These are phyloP conservation scores for Vimba vimba DNA, from an alignment of 2,113 vertebrate species.

Conservation along the genomic window DNA sequence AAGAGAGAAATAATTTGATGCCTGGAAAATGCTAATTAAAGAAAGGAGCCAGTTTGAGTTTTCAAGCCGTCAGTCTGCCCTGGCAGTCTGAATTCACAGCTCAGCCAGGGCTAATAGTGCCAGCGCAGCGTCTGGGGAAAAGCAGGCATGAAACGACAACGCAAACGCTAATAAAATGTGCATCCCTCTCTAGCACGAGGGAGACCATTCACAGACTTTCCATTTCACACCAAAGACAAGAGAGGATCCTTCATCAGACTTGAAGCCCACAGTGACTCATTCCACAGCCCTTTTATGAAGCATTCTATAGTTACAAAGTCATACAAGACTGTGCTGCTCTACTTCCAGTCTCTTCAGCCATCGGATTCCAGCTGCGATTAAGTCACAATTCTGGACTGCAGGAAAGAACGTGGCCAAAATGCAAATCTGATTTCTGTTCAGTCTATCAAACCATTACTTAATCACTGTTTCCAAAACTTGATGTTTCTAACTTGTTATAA, in stretches of 20 bases:
- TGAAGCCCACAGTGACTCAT: constrained; percentile 2
- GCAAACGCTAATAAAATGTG: constrained; percentile 70
- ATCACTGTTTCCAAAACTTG: neutral
- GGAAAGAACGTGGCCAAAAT: neutral
- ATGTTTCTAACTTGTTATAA: too few species aligned
- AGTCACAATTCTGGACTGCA: neutral
- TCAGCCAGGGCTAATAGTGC: constrained; percentile 70
- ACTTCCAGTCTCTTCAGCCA: neutral
- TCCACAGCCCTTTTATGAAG: neutral
- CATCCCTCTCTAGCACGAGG: constrained; percentile 61
- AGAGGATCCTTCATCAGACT: neutral
- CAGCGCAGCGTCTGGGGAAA: constrained; percentile 67
- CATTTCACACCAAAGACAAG: constrained; percentile 29
- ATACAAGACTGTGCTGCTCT: neutral
- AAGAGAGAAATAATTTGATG: constrained; percentile 73
- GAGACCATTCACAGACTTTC: constrained; percentile 26
- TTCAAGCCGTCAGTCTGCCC: constrained; percentile 69
- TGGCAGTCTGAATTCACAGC: constrained; percentile 68
- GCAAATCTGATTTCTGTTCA: neutral
- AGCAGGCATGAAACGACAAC: constrained; percentile 66
- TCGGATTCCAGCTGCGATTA: neutral
- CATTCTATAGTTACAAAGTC: neutral
- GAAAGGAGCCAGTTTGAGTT: constrained; percentile 68
- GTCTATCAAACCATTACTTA: neutral
- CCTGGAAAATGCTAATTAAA: constrained; percentile 76